phyloP scores from a whole-genome alignment of 35 echinoderm and acorn worm genomes.

The Anneissia japonica region DNA sequence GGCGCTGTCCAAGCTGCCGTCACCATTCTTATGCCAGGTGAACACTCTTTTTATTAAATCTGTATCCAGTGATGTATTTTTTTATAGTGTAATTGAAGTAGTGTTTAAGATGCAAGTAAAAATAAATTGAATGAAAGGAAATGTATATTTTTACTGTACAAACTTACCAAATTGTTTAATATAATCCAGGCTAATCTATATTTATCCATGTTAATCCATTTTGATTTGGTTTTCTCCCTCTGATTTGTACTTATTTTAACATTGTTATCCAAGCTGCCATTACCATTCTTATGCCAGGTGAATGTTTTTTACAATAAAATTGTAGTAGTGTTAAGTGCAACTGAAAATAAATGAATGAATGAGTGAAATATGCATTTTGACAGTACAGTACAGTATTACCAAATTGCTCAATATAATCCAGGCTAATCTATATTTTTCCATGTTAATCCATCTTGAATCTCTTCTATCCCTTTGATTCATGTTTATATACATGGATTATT shows the following conservation, averaged over 20 bases:
- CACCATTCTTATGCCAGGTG: constrained; percentile 81
- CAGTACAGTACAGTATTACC: neutral
- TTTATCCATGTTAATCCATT: neutral
- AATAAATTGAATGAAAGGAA: neutral
- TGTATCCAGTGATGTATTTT: neutral
- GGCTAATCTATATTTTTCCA: neutral
- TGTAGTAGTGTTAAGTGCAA: neutral
- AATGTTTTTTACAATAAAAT: neutral
- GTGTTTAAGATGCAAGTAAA: neutral
- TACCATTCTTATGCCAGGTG: constrained; percentile 79
- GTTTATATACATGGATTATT: no score
- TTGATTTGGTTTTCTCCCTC: neutral
- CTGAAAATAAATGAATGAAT: neutral
- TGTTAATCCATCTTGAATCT: neutral
- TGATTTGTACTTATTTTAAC: no score
- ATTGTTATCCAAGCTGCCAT: constrained; percentile 74
- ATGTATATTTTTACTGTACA: neutral
- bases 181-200: neutral
- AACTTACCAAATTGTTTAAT: neutral
- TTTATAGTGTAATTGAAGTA: neutral
- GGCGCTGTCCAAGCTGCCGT: constrained; percentile 76
- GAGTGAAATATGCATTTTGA: neutral
- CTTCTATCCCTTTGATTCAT: constrained; percentile 2
- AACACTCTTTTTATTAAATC: neutral
- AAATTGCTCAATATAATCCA: neutral